These are phyloP conservation scores for Macquaria ambigua DNA, from an alignment of 2,113 vertebrate genomes.

Conservation along the genomic window DNA sequence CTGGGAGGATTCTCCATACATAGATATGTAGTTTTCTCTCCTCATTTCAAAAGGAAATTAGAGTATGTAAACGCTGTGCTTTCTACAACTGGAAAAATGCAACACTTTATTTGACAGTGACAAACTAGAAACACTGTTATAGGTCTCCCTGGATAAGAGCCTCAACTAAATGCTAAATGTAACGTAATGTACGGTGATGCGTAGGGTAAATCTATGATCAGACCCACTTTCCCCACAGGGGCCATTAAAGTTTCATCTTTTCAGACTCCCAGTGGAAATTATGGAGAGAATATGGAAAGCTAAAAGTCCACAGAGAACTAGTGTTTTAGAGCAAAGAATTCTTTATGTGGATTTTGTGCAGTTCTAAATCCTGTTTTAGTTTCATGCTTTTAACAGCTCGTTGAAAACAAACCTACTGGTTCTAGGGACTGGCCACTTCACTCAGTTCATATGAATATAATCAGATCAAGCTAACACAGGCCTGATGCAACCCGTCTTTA, in stretches of 20 bases:
- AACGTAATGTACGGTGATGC: conserved; percentile 19
- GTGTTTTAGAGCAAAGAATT: conserved; percentile 9
- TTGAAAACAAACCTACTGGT: background rate
- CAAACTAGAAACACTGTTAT: conserved; percentile 12
- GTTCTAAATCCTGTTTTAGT: background rate
- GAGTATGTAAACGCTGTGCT: background rate
- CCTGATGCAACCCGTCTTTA: background rate
- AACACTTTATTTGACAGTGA: conserved; percentile 12
- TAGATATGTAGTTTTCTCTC: background rate
- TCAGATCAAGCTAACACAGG: background rate
- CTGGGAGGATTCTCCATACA: conserved; percentile 22
- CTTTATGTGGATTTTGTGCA: conserved; percentile 5
- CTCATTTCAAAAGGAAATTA: background rate
- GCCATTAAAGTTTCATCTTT: conserved; percentile 60
- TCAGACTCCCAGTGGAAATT: conserved; percentile 46
- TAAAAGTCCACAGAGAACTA: conserved; percentile 14
- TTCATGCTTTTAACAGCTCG: background rate
- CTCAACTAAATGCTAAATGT: conserved; percentile 38
- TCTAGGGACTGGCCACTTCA: background rate
- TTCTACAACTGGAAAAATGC: background rate
- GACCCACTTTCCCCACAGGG: conserved; percentile 43
- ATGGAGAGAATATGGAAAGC: conserved; percentile 8
- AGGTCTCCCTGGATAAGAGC: conserved; percentile 26
- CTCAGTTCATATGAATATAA: background rate
- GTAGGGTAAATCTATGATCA: conserved; percentile 51